These are phyloP conservation scores for Columba guinea DNA, from an alignment of 2,797 vertebrate genomes.

Conservation along the genomic window DNA sequence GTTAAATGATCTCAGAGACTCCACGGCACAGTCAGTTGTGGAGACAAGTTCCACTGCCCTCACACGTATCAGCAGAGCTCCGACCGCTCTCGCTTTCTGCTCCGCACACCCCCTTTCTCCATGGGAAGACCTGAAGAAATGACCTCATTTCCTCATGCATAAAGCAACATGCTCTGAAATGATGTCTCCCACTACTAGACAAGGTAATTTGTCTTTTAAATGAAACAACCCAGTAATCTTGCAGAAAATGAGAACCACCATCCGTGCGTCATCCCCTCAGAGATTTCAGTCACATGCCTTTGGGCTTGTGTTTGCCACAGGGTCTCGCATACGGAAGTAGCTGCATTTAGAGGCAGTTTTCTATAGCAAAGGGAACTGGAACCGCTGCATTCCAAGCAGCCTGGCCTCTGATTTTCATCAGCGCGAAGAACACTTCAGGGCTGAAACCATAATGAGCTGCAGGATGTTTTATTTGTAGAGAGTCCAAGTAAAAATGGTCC, in stretches of 20 bases:
- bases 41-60: not conserved
- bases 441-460: not conserved
- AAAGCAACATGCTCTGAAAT: not conserved
- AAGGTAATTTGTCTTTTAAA: conserved; percentile 31
- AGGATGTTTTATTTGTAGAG: not conserved
- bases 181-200: not conserved
- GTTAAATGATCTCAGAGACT: not conserved
- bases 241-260: not conserved
- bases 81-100: not conserved
- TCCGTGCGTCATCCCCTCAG: not conserved
- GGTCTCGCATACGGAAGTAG: not conserved
- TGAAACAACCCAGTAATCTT: not conserved
- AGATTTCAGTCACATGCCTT: not conserved
- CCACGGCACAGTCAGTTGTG: not conserved
- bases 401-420: conserved; percentile 11
- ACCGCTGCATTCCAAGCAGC: not conserved
- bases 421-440: not conserved
- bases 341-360: not conserved
- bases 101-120: not conserved
- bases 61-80: not conserved
- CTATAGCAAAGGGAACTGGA: not conserved
- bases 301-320: not conserved
- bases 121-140: not conserved
- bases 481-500: not conserved
- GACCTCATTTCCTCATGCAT: not conserved